Percentiles rank a stretch among this genome's conserved stretches.
Evolutionary conservation across 2,888 invertebrate genomes (phyloP).

Genomic region (Lutraria lutraria): DNA sequence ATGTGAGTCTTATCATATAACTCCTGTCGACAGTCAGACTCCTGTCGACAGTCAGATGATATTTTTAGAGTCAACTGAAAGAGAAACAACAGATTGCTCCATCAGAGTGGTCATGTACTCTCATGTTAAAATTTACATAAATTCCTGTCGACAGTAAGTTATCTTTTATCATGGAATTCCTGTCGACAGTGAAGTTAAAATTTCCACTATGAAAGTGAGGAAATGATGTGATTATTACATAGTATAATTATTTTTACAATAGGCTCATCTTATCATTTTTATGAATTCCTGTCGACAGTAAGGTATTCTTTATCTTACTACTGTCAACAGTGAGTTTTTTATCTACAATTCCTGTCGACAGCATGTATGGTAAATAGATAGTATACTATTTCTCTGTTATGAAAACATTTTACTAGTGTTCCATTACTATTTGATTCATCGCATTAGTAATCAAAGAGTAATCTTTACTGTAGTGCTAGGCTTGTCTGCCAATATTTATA

Average conservation of each 20-base stretch:
- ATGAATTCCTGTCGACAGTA: slow-evolving; percentile 1
- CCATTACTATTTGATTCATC: background rate
- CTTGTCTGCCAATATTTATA: background rate
- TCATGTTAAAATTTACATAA: too few species aligned
- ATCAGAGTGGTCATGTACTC: too few species aligned
- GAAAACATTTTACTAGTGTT: background rate
- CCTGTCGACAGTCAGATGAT: too few species aligned
- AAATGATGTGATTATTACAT: background rate
- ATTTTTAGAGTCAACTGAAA: too few species aligned
- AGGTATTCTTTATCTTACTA: background rate
- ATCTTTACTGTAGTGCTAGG: background rate
- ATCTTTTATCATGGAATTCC: background rate
- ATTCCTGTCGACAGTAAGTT: background rate
- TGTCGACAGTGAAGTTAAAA: background rate
- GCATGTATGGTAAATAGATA: background rate
- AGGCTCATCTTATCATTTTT: background rate
- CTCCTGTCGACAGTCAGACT: too few species aligned
- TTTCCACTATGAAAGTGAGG: too few species aligned
- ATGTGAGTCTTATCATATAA: too few species aligned
- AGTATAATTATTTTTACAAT: background rate
- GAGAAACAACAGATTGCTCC: too few species aligned
- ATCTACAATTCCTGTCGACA: too few species aligned
- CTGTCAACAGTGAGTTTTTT: background rate
- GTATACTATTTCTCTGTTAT: background rate
- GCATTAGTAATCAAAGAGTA: background rate